These are phyloP conservation scores for Pyxicephalus adspersus DNA, from an alignment of 2,113 vertebrate species.

Conservation along the genomic window DNA sequence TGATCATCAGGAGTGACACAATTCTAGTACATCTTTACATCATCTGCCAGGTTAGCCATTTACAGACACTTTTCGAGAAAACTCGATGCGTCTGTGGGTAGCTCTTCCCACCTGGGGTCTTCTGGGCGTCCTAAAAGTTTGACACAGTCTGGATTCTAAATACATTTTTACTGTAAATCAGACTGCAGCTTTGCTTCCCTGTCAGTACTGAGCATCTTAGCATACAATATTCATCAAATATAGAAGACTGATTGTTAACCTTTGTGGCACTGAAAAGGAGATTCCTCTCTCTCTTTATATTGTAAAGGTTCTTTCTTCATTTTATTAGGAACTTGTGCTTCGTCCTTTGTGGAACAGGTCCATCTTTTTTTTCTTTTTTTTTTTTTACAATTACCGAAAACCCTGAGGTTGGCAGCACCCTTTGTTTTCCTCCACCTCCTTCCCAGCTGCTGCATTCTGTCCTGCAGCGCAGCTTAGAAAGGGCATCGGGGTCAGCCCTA, in stretches of 20 bases:
- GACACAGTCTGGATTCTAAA: neutral
- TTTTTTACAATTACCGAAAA: conserved; percentile 44
- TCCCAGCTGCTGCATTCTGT: conserved; percentile 52
- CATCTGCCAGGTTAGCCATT: no score
- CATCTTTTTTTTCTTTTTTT: conserved; percentile 32
- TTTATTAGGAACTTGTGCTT: neutral
- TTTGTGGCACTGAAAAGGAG: conserved; percentile 13
- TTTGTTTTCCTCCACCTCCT: conserved; percentile 38
- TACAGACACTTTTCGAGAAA: no score
- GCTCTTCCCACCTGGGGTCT: neutral
- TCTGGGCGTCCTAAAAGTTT: neutral
- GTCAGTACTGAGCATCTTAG: conserved; percentile 4
- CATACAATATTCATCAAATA: conserved; percentile 25
- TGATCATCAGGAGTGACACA: no score
- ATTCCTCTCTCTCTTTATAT: neutral
- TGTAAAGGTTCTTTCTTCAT: neutral
- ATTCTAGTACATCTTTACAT: no score
- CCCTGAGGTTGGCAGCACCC: conserved; percentile 45
- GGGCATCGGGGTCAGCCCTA: conserved; percentile 32
- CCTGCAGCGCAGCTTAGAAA: conserved; percentile 49
- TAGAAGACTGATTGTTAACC: conserved; percentile 7
- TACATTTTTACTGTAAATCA: conserved; percentile 30
- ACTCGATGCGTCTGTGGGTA: no score
- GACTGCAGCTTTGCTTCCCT: conserved; percentile 6
- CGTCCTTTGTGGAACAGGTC: conserved; percentile 17